Percentiles rank a stretch among this genome's conserved stretches.
These are phyloP conservation scores for Ectemnius lituratus DNA, from an alignment of 2,888 invertebrate species.

Conservation along the genomic window DNA sequence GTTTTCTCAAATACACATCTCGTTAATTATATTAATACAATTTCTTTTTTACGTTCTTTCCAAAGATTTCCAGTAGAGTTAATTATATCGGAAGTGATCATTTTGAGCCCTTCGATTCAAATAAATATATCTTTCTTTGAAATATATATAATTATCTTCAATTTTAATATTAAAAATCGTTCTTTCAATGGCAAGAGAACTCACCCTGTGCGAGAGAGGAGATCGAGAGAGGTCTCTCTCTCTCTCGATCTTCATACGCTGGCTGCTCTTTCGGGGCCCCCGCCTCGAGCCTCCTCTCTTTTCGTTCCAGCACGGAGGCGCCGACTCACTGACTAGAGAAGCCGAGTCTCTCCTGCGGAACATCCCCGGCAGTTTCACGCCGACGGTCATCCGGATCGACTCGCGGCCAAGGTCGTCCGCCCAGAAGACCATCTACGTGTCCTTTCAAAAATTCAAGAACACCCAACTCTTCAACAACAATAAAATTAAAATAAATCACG, in stretches of 20 bases:
- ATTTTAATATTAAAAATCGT: conserved; percentile 4
- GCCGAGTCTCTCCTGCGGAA: conserved; percentile 59
- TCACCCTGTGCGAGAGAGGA: conserved; percentile 35
- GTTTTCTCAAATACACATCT: no score
- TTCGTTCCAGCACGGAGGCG: conserved; percentile 58
- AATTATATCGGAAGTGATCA: no score
- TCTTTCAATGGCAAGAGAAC: conserved; percentile 31
- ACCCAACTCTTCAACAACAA: no score
- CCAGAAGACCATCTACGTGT: conserved; percentile 2
- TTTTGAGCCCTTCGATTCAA: no score
- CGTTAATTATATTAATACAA: no score
- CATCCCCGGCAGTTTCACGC: conserved; percentile 65
- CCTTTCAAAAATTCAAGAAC: no score
- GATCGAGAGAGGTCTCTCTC: conserved; percentile 38
- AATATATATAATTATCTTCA: background rate
- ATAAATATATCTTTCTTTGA: no score
- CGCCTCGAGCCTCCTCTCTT: conserved; percentile 32
- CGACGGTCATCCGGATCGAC: conserved; percentile 65
- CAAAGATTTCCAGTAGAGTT: no score
- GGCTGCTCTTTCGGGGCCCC: conserved; percentile 27
- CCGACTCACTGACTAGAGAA: conserved; percentile 63
- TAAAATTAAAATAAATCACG: no score
- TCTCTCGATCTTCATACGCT: conserved; percentile 39
- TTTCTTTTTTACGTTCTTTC: no score
- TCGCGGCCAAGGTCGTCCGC: conserved; percentile 61